These are phyloP conservation scores for mouse (Mus musculus) DNA, from an alignment of 2,113 vertebrate genomes.

Conservation along the genomic window GRCm39 chr4:52345001-52345500, in stretches of 20 bases:
- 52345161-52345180: neutral
- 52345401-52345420: neutral
- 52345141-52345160: neutral
- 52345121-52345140: neutral
- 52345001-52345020: neutral
- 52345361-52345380: neutral
- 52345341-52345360: neutral
- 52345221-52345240: neutral
- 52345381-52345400: neutral
- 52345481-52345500: neutral
- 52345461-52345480: neutral
- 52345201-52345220: neutral
- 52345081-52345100: neutral
- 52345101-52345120: neutral
- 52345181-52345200: neutral
- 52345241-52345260: neutral
- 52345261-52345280: neutral
- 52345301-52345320: neutral
- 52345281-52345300: neutral
- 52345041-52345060: neutral
- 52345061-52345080: neutral
- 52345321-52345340: neutral
- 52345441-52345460: slow-evolving; percentile 37
- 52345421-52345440: neutral
- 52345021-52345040: neutral